These are phyloP conservation scores for Nematolebias whitei DNA, from an alignment of 2,113 vertebrate species.

Conservation along the genomic window DNA sequence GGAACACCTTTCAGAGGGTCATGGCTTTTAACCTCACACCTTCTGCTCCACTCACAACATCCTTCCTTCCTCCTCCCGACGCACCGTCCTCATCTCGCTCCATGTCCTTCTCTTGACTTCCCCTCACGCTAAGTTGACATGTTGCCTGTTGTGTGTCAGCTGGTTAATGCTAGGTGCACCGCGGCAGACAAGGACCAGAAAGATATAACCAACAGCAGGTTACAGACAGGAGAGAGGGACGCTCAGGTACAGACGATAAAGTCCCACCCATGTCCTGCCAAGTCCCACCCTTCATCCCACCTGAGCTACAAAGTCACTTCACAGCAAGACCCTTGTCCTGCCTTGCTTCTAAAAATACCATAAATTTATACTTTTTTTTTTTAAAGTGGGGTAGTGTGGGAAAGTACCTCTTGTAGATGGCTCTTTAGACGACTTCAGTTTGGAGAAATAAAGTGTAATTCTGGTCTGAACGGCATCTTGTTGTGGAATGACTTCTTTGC, in stretches of 20 bases:
- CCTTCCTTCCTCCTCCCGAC: slow-evolving; percentile 20
- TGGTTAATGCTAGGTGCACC: slow-evolving; percentile 96
- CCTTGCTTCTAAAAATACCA: neutral
- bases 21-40: slow-evolving; percentile 63
- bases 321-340: slow-evolving; percentile 74
- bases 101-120: slow-evolving; percentile 19
- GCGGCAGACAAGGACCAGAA: slow-evolving; percentile 98
- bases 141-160: slow-evolving; percentile 86
- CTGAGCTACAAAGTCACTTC: slow-evolving; percentile 81
- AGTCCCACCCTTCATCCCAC: slow-evolving; percentile 16
- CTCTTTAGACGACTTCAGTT: too few relatives aligned
- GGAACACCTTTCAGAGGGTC: slow-evolving; percentile 52
- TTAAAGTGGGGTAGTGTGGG: neutral
- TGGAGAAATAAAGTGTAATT: neutral
- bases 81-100: slow-evolving; percentile 33
- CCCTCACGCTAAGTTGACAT: slow-evolving; percentile 58
- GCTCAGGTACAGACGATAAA: slow-evolving; percentile 90
- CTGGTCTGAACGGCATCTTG: slow-evolving; percentile 31
- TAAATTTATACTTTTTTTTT: slow-evolving; percentile 9
- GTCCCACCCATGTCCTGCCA: slow-evolving; percentile 49
- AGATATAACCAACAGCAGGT: slow-evolving; percentile 99
- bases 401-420: too few relatives aligned
- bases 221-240: slow-evolving; percentile 99
- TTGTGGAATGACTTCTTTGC: slow-evolving; percentile 67
- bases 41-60: slow-evolving; percentile 51